Percentiles rank a stretch among this genome's conserved stretches.
Conservation (phyloP, 2,888 invertebrate species). For the Philereme vetulata region DNA sequence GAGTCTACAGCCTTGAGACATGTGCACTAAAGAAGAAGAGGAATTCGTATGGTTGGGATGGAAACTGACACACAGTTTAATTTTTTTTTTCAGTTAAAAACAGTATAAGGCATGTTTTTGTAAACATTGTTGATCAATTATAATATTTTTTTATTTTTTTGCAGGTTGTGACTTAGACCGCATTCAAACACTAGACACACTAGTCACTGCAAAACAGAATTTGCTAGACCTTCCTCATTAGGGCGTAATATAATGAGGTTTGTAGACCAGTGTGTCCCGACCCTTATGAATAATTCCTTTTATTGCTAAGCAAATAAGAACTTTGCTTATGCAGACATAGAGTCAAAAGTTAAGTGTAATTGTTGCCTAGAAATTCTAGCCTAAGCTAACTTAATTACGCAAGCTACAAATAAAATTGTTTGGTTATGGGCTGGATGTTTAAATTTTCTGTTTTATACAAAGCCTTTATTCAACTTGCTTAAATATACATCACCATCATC, state of each 20-base stretch:
- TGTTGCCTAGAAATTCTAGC: constrained; percentile 12
- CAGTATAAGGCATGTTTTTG: no score
- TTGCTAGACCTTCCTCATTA: constrained; percentile 59
- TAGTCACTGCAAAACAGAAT: constrained; percentile 55
- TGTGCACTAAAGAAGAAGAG: no score
- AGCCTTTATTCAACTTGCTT: no score
- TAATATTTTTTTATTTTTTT: no score
- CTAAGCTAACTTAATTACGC: constrained; percentile 26
- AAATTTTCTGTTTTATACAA: no score
- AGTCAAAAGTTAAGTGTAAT: constrained; percentile 15
- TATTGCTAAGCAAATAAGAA: constrained; percentile 33
- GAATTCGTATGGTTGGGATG: no score
- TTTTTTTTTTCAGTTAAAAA: no score
- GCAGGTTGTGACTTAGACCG: constrained; percentile 30
- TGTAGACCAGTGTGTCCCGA: constrained; percentile 47
- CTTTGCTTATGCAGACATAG: constrained; percentile 25
- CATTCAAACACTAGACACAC: constrained; percentile 40
- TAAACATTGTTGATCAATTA: no score
- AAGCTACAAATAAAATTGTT: constrained; percentile 12
- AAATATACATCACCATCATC: no score
- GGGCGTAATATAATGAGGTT: constrained; percentile 57
- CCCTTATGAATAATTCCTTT: constrained; percentile 48
- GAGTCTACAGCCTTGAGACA: no score
- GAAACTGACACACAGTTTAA: no score
- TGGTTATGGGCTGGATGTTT: not conserved